Conservation (phyloP, 2,113 vertebrate genomes). For the Pseudopodoces humilis region DNA sequence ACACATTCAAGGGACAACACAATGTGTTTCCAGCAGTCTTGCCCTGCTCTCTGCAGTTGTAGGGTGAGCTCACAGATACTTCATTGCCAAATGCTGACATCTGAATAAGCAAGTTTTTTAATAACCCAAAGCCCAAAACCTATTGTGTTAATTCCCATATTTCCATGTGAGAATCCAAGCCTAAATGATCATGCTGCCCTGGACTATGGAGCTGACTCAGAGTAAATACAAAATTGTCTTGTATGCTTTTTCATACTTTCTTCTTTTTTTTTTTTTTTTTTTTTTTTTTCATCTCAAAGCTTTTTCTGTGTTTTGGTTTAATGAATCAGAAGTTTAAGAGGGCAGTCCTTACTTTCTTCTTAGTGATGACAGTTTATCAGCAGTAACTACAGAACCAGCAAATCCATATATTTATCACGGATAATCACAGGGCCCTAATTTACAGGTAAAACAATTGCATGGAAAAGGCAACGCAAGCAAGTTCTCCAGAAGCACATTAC, state of each 20-base stretch:
- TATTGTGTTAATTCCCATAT: background rate
- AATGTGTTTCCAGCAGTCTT: background rate
- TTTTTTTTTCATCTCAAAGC: background rate
- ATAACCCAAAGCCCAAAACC: background rate
- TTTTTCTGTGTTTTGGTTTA: background rate
- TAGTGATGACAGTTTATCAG: background rate
- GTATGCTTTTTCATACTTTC: background rate
- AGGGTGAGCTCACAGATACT: background rate
- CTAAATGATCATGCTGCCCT: background rate
- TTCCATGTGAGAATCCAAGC: background rate
- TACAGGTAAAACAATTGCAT: background rate
- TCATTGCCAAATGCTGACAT: background rate
- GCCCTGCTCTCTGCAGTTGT: rapidly evolving
- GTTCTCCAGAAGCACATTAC: background rate
- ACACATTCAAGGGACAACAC: background rate
- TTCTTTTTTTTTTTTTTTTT: background rate
- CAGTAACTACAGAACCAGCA: background rate
- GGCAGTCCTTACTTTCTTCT: background rate
- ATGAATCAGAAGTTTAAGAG: background rate
- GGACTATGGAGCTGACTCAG: background rate
- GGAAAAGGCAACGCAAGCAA: background rate
- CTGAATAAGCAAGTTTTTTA: background rate
- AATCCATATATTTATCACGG: background rate
- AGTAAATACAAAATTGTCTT: background rate
- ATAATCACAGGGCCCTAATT: background rate